Evolutionary conservation across 2,888 invertebrate genomes (phyloP), one percentile per base, ranked within the genome.

Genomic region (Halocaridina rubra): DNA sequence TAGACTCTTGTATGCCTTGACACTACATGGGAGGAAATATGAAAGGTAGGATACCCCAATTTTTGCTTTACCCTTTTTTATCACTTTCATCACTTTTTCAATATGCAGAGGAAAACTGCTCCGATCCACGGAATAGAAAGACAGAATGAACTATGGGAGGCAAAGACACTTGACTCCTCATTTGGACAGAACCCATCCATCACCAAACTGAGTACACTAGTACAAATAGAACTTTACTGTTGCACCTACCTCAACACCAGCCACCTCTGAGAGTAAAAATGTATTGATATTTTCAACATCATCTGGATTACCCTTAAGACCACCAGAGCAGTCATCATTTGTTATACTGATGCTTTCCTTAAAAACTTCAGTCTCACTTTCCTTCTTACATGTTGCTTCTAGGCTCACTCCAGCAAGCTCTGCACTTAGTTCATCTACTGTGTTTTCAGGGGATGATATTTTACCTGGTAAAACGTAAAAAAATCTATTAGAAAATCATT

Each of bases 341-440:
- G 19, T 16, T n/a, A 3, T 19, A 2, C 53, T n/a, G 53, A n/a
- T 53, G 10, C 19, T 1, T 5, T 10, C 53, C 16, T 16, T 4
- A 4, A 3, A 2, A 16, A 10, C 4, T 4, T 16, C 4, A 4
- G 29, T 19, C n/a, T 69, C 27, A 27, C 30, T 13, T 0, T n/a
- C 29, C 10, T 30, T 69, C 24, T 27, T 4, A 53, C 16, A 4
- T 53, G 16, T 53, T 16, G 16, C 53, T 53, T 29, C 53, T 19
- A 75, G 32, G 3, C 13, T 27, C 33, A 75, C 74, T 53, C 29
- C 46, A n/a, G 46, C 19, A 24, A 75, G 27, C 39, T 29, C 16
- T 24, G 74, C 74, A 27, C 46, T 29, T n/a, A 75, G 53, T 53
- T 75, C 74, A 27, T 75, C 74, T n/a, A 75, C 29, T 53, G 53